Conservation (phyloP, 2,797 vertebrate species). For the Eremophila alpestris region DNA sequence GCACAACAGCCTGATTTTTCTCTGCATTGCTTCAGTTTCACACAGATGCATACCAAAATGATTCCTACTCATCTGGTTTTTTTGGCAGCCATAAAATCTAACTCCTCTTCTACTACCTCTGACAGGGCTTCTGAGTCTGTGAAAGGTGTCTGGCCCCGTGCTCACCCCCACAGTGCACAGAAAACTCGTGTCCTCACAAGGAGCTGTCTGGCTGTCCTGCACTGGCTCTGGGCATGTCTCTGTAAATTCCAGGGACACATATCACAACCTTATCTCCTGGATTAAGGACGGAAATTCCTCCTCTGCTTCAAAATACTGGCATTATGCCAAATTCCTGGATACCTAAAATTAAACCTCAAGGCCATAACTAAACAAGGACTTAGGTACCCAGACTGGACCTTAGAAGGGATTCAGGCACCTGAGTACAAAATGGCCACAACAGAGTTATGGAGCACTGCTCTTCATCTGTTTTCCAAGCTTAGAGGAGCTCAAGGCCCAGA, state of each 20-base stretch:
- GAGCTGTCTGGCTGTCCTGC: neutral
- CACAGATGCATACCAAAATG: neutral
- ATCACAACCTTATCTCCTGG: neutral
- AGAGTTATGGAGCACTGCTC: neutral
- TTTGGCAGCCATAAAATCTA: neutral
- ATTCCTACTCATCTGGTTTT: neutral
- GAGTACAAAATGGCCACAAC: neutral
- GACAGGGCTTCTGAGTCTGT: neutral
- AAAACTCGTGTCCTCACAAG: fast-evolving
- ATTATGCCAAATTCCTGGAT: neutral
- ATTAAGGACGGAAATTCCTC: neutral
- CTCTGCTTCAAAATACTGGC: neutral
- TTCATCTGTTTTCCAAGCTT: neutral
- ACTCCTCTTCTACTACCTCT: neutral
- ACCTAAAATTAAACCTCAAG: neutral
- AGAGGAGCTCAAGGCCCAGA: neutral
- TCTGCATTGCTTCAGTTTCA: neutral
- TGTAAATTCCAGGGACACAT: neutral
- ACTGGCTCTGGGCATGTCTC: fast-evolving
- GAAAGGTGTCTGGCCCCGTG: neutral
- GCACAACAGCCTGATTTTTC: neutral
- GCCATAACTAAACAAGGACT: neutral
- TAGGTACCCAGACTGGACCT: neutral
- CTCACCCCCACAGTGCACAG: neutral
- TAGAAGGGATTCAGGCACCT: neutral